phyloP scores from a whole-genome alignment of 2,113 vertebrate genomes.

The Hydrochoerus hydrochaeris region DNA sequence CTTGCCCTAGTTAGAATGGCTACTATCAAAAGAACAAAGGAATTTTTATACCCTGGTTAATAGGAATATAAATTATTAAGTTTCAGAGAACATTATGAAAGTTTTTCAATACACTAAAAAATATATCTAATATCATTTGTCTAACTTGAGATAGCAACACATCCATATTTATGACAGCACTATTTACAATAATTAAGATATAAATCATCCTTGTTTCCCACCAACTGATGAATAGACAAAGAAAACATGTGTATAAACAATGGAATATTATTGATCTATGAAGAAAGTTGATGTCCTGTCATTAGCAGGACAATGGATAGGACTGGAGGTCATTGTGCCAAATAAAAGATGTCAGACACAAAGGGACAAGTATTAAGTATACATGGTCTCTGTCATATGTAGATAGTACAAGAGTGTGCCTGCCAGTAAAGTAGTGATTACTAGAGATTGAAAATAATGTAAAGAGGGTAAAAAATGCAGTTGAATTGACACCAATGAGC shows the following conservation, averaged over 20 bases:
- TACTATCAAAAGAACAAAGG: neutral
- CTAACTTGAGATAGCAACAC: neutral
- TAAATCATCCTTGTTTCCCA: neutral
- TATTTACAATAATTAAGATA: neutral
- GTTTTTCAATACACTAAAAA: neutral
- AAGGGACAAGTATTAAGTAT: neutral
- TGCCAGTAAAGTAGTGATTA: neutral
- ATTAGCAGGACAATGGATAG: neutral
- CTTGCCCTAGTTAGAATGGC: neutral
- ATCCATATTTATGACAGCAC: neutral
- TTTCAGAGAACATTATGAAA: too few relatives aligned
- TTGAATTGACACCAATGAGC: neutral
- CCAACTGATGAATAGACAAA: neutral
- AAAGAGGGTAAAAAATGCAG: neutral
- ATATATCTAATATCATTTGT: neutral
- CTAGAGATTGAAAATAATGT: neutral
- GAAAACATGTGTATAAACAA: neutral
- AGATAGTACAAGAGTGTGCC: too few relatives aligned
- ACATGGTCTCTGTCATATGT: neutral
- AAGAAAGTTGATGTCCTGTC: neutral
- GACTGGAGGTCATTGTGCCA: neutral
- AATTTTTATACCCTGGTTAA: too few relatives aligned
- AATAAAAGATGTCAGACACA: neutral
- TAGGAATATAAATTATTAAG: neutral
- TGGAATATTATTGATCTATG: neutral